These are phyloP conservation scores for Archivesica marissinica DNA, from an alignment of 1,140 invertebrate species.

Conservation along the genomic window DNA sequence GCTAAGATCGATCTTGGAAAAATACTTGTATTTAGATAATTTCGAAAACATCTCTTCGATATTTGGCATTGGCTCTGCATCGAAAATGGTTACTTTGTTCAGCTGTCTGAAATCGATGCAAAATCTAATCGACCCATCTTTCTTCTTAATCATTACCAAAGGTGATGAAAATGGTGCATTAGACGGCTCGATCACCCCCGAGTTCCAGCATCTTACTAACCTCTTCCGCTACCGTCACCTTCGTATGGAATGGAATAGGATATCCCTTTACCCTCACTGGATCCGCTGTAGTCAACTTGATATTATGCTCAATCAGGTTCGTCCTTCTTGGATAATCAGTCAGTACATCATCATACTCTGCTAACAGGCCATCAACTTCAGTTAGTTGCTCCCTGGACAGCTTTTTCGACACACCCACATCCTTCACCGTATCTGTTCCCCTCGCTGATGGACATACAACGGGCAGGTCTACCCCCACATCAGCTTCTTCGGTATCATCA, in stretches of 20 bases:
- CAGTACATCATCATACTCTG: constrained; percentile 51
- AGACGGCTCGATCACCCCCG: constrained; percentile 29
- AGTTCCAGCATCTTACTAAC: constrained; percentile 19
- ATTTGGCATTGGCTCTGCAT: constrained; percentile 22
- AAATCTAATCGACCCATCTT: constrained; percentile 32
- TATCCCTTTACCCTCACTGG: constrained; percentile 52
- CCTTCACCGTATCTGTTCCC: constrained; percentile 24
- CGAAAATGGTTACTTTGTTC: constrained; percentile 8
- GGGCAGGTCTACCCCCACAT: not conserved
- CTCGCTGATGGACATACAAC: not conserved
- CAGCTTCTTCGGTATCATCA: not conserved
- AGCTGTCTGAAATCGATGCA: constrained; percentile 32
- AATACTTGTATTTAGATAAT: constrained; percentile 69
- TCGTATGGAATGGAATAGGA: constrained; percentile 35
- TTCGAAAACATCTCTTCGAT: not conserved
- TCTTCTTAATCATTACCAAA: constrained; percentile 28
- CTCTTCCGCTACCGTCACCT: not conserved
- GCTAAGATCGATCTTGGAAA: constrained; percentile 67
- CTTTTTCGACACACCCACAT: constrained; percentile 38
- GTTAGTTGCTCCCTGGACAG: constrained; percentile 32
- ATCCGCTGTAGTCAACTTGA: constrained; percentile 37
- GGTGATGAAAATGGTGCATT: not conserved
- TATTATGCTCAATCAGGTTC: constrained; percentile 53
- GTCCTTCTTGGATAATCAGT: constrained; percentile 54
- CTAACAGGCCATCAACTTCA: constrained; percentile 27